A percentile compares a stretch with the other conserved stretches of the same genome.
phyloP scores from a whole-genome alignment of 2,113 vertebrate genomes.

The Haemorhous mexicanus region DNA sequence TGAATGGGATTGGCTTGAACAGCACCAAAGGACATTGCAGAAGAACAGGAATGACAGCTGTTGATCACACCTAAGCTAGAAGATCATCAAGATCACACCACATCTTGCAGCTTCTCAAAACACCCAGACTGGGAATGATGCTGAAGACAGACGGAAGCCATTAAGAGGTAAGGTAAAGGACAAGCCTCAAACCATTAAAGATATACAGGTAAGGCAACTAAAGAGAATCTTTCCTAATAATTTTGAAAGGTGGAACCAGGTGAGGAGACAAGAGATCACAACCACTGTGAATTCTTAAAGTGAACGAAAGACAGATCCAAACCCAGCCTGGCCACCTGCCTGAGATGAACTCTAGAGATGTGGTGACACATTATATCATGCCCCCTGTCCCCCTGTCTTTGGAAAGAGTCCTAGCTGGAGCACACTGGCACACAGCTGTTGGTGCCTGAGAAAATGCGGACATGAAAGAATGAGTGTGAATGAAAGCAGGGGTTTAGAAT shows the following conservation, averaged over 20 bases:
- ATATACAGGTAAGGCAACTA: not conserved
- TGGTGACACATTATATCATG: not conserved
- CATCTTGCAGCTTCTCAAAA: constrained; percentile 1
- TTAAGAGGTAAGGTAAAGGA: constrained; percentile 7
- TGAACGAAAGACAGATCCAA: not conserved
- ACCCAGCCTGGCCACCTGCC: not conserved
- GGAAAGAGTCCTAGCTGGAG: not conserved
- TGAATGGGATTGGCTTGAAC: not conserved
- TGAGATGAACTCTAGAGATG: not conserved
- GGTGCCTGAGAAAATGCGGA: not conserved
- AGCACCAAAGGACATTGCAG: not conserved
- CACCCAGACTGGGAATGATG: not conserved
- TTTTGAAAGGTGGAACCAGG: not conserved
- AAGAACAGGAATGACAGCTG: not conserved
- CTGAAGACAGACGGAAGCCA: not conserved
- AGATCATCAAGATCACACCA: not conserved
- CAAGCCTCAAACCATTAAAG: not conserved
- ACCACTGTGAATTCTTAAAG: not conserved
- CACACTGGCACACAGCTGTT: not conserved
- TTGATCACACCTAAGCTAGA: not conserved
- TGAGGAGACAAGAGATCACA: not conserved
- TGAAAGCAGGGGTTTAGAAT: not conserved
- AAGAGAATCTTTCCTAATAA: not conserved
- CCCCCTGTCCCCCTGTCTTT: not conserved
- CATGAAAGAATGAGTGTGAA: not conserved